Conservation (phyloP, 2,888 invertebrate species). For the Stictocephala bisonia region DNA sequence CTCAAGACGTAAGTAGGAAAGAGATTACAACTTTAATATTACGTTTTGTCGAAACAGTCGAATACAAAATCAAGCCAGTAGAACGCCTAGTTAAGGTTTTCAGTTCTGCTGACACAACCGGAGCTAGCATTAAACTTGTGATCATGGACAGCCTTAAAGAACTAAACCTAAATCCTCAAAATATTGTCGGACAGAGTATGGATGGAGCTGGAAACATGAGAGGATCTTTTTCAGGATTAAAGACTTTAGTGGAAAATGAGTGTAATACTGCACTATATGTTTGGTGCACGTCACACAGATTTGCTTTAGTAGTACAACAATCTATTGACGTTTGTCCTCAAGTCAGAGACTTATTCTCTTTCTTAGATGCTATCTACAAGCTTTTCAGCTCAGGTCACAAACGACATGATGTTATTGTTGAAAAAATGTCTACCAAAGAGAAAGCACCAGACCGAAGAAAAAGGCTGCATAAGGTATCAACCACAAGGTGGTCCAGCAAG, state of each 20-base stretch:
- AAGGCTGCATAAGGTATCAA: background rate
- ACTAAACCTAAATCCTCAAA: background rate
- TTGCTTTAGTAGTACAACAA: background rate
- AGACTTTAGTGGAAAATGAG: background rate
- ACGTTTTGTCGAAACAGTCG: background rate
- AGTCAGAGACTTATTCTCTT: background rate
- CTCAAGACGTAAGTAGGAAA: conserved; percentile 3
- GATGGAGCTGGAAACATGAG: conserved; percentile 6
- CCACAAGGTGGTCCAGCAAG: background rate
- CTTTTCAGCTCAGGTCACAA: conserved; percentile 1
- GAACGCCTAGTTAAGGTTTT: conserved; percentile 6
- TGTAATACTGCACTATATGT: conserved; percentile 15
- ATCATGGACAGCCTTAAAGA: background rate
- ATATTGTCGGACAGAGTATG: conserved; percentile 2
- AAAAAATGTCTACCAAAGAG: background rate
- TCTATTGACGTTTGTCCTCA: background rate
- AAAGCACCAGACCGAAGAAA: background rate
- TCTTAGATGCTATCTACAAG: background rate
- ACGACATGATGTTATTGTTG: conserved; percentile 16
- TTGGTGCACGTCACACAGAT: conserved; percentile 23
- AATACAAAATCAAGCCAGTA: background rate
- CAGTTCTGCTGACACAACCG: background rate
- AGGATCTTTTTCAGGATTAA: background rate
- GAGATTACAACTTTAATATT: background rate
- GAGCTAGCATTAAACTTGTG: background rate